Evolutionary conservation across 1,140 invertebrate genomes (phyloP).

Genomic region (Drosophila triauraria): DNA sequence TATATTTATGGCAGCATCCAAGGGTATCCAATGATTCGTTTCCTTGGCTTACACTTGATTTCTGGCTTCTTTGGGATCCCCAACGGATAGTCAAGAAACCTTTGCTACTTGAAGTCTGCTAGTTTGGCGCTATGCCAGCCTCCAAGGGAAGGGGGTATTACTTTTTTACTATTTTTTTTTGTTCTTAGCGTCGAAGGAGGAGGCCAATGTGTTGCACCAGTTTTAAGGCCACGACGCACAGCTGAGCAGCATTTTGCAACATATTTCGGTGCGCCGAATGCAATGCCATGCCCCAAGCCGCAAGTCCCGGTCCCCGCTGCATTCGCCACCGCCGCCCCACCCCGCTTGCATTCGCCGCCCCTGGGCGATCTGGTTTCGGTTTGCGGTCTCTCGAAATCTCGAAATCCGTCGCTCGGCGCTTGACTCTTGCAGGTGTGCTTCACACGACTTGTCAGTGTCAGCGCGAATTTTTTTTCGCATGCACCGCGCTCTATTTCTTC

Average conservation of each 20-base stretch:
- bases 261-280: constrained; percentile 52
- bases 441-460: constrained; percentile 83
- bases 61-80: constrained; percentile 22
- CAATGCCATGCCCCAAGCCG: constrained; percentile 28
- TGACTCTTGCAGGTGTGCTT: constrained; percentile 80
- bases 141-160: constrained; percentile 6
- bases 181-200: constrained; percentile 36
- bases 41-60: not conserved
- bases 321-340: not conserved
- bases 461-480: constrained; percentile 48
- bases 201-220: constrained; percentile 77
- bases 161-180: not conserved
- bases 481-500: constrained; percentile 32
- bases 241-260: constrained; percentile 75
- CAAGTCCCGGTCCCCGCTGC: not conserved
- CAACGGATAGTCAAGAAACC: constrained; percentile 17
- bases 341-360: constrained; percentile 3
- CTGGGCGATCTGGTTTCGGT: constrained; percentile 46
- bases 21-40: not conserved
- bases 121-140: constrained; percentile 74
- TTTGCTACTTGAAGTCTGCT: constrained; percentile 63
- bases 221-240: constrained; percentile 74
- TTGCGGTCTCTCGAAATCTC: constrained; percentile 60
- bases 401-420: constrained; percentile 48
- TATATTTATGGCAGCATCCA: too few species aligned